A percentile compares a stretch with the other conserved stretches of the same genome.
These are phyloP conservation scores for Malacoctenus gilli DNA, from an alignment of 2,797 vertebrate species.

Conservation along the genomic window DNA sequence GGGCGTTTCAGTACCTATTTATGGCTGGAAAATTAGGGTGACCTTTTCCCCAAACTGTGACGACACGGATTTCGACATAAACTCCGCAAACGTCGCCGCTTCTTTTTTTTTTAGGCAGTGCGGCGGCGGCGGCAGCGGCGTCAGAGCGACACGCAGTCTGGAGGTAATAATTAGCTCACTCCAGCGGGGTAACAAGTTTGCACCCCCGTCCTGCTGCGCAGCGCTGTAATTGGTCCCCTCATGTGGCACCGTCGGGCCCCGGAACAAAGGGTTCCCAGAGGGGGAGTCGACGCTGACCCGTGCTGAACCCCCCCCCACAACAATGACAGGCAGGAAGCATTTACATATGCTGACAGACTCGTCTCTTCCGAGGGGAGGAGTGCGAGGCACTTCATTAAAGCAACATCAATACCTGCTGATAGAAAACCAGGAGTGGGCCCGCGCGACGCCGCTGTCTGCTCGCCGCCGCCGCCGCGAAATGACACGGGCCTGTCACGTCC, in stretches of 20 bases:
- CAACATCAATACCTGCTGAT: conserved; percentile 83
- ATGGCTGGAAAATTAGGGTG: conserved; percentile 60
- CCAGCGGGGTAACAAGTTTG: conserved; percentile 81
- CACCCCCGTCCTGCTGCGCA: conserved; percentile 79
- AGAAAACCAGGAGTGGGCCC: conserved; percentile 73
- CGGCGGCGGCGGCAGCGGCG: conserved; percentile 29
- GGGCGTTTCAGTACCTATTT: conserved; percentile 55
- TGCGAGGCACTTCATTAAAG: conserved; percentile 83
- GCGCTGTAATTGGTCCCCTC: conserved; percentile 83
- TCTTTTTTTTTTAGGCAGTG: too few relatives aligned
- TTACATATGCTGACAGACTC: conserved; percentile 84
- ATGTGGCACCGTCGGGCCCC: conserved; percentile 80
- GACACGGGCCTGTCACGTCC: conserved; percentile 76
- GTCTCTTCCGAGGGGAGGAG: conserved; percentile 77
- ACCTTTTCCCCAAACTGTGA: conserved; percentile 60
- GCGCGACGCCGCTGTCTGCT: conserved; percentile 71
- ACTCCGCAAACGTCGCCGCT: too few relatives aligned
- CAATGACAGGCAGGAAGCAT: conserved; percentile 83
- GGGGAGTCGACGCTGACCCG: conserved; percentile 80
- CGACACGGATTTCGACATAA: conserved; percentile 39
- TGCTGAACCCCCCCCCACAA: conserved; percentile 78
- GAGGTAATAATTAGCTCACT: conserved; percentile 84
- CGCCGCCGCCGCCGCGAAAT: conserved; percentile 62
- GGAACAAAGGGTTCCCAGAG: conserved; percentile 84
- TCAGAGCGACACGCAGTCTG: conserved; percentile 41